A percentile compares a stretch with the other conserved stretches of the same genome.
These are phyloP conservation scores for Frankliniella fusca DNA, from an alignment of 2,888 invertebrate species.

Conservation along the genomic window DNA sequence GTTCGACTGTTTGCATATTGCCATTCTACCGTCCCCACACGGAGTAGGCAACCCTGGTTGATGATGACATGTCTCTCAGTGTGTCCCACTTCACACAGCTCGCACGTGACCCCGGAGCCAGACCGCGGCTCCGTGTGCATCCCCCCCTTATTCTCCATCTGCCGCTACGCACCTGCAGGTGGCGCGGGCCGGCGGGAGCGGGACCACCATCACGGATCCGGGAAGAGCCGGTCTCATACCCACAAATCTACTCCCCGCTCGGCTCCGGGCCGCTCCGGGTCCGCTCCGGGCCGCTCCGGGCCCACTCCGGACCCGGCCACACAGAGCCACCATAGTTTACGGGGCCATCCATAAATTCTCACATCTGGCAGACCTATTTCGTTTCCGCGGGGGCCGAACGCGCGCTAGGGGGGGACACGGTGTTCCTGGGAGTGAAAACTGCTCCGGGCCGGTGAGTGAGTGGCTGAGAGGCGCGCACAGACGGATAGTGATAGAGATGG, in stretches of 20 bases:
- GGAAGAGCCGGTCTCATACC: background rate
- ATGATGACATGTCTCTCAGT: no score
- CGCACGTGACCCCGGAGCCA: no score
- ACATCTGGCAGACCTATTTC: constrained; percentile 26
- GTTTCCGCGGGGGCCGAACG: background rate
- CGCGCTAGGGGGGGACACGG: background rate
- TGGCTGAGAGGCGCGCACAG: no score
- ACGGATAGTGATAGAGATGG: no score
- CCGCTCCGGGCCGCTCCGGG: background rate
- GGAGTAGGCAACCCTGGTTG: no score
- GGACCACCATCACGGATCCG: background rate
- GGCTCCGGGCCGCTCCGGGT: background rate
- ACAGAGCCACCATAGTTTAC: constrained; percentile 16
- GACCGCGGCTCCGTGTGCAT: background rate
- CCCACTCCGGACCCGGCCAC: background rate
- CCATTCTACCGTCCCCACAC: no score
- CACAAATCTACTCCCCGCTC: background rate
- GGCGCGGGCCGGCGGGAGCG: background rate
- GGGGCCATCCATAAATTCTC: background rate
- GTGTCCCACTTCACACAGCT: no score
- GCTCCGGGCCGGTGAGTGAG: background rate
- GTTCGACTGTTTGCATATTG: no score
- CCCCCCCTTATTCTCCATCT: background rate
- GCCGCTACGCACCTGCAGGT: background rate
- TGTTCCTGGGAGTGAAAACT: constrained; percentile 16